Percentiles rank a stretch among this genome's conserved stretches.
Evolutionary conservation across 2,797 vertebrate genomes (phyloP).

Genomic region (Schizopygopsis pylzovi): DNA sequence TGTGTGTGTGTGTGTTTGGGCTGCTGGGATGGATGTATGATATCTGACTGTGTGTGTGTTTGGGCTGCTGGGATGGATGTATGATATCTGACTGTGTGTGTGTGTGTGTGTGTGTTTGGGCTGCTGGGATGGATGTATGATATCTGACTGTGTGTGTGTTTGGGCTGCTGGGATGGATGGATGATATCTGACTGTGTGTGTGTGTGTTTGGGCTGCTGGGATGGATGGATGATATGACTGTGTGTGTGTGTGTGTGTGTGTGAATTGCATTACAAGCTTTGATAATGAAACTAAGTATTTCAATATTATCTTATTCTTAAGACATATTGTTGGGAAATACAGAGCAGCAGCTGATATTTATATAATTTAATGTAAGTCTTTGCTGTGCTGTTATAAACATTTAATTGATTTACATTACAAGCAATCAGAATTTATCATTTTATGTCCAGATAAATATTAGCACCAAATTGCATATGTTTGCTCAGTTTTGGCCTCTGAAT

Average conservation of each 20-base stretch:
- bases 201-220: too few relatives aligned
- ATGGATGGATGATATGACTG: too few relatives aligned
- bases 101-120: too few relatives aligned
- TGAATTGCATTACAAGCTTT: background rate
- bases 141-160: too few relatives aligned
- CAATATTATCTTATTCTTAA: background rate
- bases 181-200: background rate
- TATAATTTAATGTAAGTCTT: background rate
- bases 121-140: too few relatives aligned
- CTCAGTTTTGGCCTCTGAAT: background rate
- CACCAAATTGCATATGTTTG: background rate
- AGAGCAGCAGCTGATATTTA: background rate
- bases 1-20: too few relatives aligned
- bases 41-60: too few relatives aligned
- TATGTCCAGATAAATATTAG: background rate
- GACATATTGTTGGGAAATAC: background rate
- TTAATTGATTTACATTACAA: background rate
- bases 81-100: too few relatives aligned
- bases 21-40: too few relatives aligned
- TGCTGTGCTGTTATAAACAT: background rate
- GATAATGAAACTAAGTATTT: background rate
- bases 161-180: too few relatives aligned
- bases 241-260: too few relatives aligned
- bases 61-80: too few relatives aligned
- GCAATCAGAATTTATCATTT: background rate